Evolutionary conservation across 2,113 vertebrate species (phyloP).

Genomic region (Apodemus sylvaticus): DNA sequence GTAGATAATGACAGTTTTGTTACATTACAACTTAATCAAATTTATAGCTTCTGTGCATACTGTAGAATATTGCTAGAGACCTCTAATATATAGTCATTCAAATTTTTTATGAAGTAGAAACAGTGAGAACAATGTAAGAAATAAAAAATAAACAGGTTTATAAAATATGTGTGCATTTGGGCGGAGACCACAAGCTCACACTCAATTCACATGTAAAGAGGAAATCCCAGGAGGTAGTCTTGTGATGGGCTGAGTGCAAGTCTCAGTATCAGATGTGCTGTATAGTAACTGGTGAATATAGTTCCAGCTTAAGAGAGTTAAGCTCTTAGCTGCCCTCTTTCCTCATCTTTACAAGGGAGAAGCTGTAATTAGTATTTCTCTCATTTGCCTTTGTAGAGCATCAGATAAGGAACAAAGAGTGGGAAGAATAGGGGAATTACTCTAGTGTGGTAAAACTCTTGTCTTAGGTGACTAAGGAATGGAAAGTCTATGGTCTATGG

Average conservation of each 20-base stretch:
- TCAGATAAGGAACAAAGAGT: not conserved
- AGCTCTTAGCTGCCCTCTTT: not conserved
- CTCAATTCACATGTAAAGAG: not conserved
- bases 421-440: too few species aligned
- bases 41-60: not conserved
- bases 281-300: not conserved
- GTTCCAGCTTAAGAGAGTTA: not conserved
- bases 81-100: not conserved
- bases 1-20: not conserved
- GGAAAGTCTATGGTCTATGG: not conserved
- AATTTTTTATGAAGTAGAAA: constrained; percentile 37
- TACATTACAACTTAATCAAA: not conserved
- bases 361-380: not conserved
- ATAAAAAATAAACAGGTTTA: not conserved
- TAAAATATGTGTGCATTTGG: not conserved
- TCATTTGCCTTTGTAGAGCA: not conserved
- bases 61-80: not conserved
- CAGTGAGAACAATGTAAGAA: not conserved
- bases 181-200: not conserved
- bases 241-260: not conserved
- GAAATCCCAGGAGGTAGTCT: not conserved
- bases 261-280: not conserved
- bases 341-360: not conserved
- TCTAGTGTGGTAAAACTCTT: not conserved
- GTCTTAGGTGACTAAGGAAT: not conserved